Evolutionary conservation across 2,888 invertebrate genomes (phyloP), one percentile per base, ranked within the genome.

Genomic region (Acrobeloides nanus): DNA sequence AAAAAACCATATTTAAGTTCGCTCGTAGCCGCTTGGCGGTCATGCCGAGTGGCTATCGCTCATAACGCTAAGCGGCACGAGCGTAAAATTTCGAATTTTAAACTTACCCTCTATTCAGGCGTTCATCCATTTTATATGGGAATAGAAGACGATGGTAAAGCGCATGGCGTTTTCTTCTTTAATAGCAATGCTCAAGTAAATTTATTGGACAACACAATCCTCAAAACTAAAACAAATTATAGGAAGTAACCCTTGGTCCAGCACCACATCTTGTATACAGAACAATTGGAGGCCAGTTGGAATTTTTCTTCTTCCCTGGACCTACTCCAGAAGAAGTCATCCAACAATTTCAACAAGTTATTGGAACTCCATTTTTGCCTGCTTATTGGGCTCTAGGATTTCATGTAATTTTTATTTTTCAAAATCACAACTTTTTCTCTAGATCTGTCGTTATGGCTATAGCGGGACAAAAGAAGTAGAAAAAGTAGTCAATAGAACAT

Each of bases 191-290:
- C 70, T 6, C 70, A 69, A 26, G 61, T n/a, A n/a, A 57, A 37
- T n/a, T n/a, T n/a, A n/a, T n/a, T n/a, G n/a, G n/a, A n/a, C n/a
- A n/a, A n/a, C n/a, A n/a, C n/a, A n/a, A n/a, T n/a, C n/a, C n/a
- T n/a, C n/a, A n/a, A n/a, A n/a, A n/a, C n/a, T n/a, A n/a, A n/a
- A n/a, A n/a, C 59, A 64, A 10, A 57, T 51, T 4, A 68, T 65
- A 3, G 27, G 61, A 62, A 39, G 62, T 68, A 7, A 56, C 52
- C 3, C 68, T 67, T 4, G 61, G 62, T n/a, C 68, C 68, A 3
- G 65, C 55, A 12, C 69, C 69, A 2, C 59, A 61, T 2, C 38
- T 89, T 41, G 88, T 88, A 0, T 89, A 84, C 75, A 80, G 89
- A 50, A 68, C 71, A 8, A 71, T 73, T 27, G 76, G 76, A 2